Conservation (phyloP, 2,888 invertebrate genomes). For the Tromatobia lineatoria region DNA sequence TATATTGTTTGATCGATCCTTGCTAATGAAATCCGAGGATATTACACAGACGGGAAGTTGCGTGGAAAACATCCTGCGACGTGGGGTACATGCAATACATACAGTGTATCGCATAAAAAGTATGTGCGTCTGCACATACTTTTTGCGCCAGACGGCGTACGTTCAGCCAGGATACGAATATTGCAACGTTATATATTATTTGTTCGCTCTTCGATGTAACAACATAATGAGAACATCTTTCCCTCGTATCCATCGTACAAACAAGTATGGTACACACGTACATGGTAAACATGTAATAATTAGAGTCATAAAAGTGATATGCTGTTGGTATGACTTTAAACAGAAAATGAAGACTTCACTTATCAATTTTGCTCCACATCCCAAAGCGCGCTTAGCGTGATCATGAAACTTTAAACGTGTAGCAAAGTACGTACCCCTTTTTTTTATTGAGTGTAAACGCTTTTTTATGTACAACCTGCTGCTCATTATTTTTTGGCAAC, state of each 20-base stretch:
- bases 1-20: constrained; percentile 64
- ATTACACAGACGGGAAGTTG: neutral
- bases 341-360: no score
- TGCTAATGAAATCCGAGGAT: constrained; percentile 56
- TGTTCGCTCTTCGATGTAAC: constrained; percentile 47
- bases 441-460: no score
- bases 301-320: no score
- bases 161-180: constrained; percentile 57
- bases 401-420: no score
- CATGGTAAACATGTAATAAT: neutral
- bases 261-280: constrained; percentile 1
- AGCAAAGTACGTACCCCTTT: no score
- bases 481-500: no score
- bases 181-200: constrained; percentile 47
- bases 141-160: no score
- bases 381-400: no score
- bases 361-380: no score
- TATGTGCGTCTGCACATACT: constrained; percentile 3
- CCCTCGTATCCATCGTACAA: constrained; percentile 30
- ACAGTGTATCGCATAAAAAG: constrained; percentile 31
- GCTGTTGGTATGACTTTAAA: no score
- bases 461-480: no score
- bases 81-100: constrained; percentile 9
- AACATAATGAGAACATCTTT: neutral
- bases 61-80: constrained; percentile 2